These are phyloP conservation scores for Parnassius mnemosyne DNA, from an alignment of 2,888 invertebrate genomes.

Conservation along the genomic window DNA sequence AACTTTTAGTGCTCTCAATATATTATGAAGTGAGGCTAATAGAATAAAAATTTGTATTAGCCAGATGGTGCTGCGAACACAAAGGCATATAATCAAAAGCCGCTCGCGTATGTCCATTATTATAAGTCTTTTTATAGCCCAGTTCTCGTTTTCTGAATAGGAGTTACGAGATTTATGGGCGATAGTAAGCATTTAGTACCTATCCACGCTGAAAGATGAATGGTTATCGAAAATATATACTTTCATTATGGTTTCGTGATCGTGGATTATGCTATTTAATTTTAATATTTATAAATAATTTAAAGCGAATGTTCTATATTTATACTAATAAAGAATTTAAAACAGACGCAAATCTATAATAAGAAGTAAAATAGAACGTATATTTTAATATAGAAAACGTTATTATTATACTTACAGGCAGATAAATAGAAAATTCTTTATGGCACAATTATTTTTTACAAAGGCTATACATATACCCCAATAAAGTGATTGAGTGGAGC, in stretches of 20 bases:
- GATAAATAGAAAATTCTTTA: too few relatives aligned
- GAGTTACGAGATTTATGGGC: conserved; percentile 35
- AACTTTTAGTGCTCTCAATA: background rate
- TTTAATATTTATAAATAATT: background rate
- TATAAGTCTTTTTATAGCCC: conserved; percentile 40
- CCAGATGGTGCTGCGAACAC: conserved; percentile 36
- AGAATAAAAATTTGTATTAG: conserved; percentile 28
- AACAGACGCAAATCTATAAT: too few relatives aligned
- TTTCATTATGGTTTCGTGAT: conserved; percentile 12
- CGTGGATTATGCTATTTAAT: conserved; percentile 12
- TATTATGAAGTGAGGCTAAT: conserved; percentile 20
- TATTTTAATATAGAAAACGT: too few relatives aligned
- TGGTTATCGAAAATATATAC: conserved; percentile 20
- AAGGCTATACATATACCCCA: too few relatives aligned
- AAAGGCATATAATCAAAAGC: conserved; percentile 49
- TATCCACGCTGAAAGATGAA: conserved; percentile 28
- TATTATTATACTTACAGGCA: too few relatives aligned
- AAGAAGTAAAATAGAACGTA: too few relatives aligned
- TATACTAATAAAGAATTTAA: too few relatives aligned
- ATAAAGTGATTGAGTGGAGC: too few relatives aligned
- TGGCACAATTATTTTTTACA: too few relatives aligned
- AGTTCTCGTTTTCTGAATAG: conserved; percentile 29
- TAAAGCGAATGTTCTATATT: too few relatives aligned
- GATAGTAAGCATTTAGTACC: conserved; percentile 32
- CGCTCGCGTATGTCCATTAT: conserved; percentile 39